These are phyloP conservation scores for Syritta pipiens DNA, from an alignment of 2,888 invertebrate species.

Conservation along the genomic window DNA sequence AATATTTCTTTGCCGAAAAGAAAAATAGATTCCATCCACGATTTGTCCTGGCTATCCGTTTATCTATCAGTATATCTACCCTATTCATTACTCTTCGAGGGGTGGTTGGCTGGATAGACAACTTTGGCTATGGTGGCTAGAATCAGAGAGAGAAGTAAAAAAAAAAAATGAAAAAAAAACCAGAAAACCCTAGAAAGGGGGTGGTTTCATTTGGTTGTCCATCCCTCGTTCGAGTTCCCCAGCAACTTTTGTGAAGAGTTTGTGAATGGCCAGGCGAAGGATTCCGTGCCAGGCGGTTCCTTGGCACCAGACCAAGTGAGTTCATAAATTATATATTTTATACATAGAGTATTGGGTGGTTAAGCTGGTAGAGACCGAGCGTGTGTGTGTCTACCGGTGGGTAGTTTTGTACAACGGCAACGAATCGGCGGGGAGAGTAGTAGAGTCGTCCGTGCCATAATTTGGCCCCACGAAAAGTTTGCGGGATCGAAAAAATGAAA, in stretches of 20 bases:
- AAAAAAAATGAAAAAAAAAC: constrained; percentile 8
- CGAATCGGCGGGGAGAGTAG: constrained; percentile 27
- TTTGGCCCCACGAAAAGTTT: constrained; percentile 59
- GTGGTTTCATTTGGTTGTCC: constrained; percentile 70
- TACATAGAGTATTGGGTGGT: constrained; percentile 38
- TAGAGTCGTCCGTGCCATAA: constrained; percentile 60
- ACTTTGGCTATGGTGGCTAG: constrained; percentile 25
- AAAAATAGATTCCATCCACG: constrained; percentile 62
- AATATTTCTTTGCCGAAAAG: constrained; percentile 23
- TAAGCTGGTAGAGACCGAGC: not conserved
- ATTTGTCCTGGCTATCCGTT: constrained; percentile 57
- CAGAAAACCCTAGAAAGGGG: constrained; percentile 37
- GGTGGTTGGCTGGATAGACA: constrained; percentile 47
- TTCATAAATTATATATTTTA: constrained; percentile 73
- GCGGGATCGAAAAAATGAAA: constrained; percentile 56
- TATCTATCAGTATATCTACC: constrained; percentile 33
- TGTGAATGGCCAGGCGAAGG: constrained; percentile 71
- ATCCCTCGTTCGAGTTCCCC: constrained; percentile 70
- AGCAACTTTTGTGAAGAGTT: constrained; percentile 65
- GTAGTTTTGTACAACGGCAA: not conserved
- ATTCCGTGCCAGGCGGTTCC: constrained; percentile 59
- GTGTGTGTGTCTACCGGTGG: not conserved
- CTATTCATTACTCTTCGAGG: constrained; percentile 42
- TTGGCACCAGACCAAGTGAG: constrained; percentile 70
- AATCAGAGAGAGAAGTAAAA: not conserved